Conservation (phyloP, 2,113 vertebrate genomes). For the Anguilla rostrata region DNA sequence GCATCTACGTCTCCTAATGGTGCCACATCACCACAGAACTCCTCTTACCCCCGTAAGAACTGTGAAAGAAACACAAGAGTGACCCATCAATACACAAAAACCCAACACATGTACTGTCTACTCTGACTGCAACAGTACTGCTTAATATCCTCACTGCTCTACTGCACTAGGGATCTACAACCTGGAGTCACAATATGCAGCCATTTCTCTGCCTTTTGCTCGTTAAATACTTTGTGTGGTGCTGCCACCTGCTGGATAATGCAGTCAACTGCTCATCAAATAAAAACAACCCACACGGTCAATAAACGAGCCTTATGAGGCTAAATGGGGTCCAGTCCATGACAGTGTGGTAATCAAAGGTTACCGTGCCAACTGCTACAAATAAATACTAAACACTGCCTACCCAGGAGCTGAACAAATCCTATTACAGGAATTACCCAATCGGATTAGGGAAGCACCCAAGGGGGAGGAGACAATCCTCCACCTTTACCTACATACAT, state of each 20-base stretch:
- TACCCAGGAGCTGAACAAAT: not conserved
- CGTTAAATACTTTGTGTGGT: not conserved
- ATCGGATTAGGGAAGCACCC: not conserved
- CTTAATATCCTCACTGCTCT: not conserved
- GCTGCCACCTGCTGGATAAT: slow-evolving; percentile 28
- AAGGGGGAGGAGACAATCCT: not conserved
- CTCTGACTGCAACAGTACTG: too few species aligned
- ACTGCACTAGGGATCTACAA: not conserved
- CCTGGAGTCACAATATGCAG: not conserved
- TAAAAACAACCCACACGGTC: not conserved
- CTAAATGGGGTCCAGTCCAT: not conserved
- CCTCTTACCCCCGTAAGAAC: too few species aligned
- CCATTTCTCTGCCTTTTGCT: not conserved
- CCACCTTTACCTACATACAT: too few species aligned
- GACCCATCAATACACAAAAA: not conserved
- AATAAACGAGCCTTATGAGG: not conserved
- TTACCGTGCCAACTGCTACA: not conserved
- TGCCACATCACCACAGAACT: too few species aligned
- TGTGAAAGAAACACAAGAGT: not conserved
- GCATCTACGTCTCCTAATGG: too few species aligned
- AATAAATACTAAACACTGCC: not conserved
- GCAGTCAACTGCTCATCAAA: not conserved
- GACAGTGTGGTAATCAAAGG: not conserved
- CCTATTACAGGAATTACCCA: not conserved
- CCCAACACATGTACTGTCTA: not conserved